phyloP scores from a whole-genome alignment of 2,113 vertebrate species.

The Mungos mungo region DNA sequence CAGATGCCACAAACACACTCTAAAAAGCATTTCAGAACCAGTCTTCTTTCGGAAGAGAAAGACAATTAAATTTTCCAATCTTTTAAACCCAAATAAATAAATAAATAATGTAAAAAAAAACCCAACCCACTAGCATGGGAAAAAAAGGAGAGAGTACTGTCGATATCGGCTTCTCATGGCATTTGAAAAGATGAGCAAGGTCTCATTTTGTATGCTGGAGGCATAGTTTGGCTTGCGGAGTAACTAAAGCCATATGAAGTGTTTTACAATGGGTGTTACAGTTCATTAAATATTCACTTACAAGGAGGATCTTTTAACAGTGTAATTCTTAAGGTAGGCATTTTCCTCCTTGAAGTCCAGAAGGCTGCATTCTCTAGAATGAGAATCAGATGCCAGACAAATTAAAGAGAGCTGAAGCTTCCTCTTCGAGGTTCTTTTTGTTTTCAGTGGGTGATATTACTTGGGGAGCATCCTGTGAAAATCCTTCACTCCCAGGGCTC shows the following conservation, averaged over 20 bases:
- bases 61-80: not conserved
- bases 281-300: slow-evolving; percentile 12
- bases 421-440: not conserved
- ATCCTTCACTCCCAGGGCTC: not conserved
- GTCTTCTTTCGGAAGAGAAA: slow-evolving; percentile 8
- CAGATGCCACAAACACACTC: slow-evolving; percentile 4
- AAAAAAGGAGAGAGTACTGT: not conserved
- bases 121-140: not conserved
- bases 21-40: not conserved
- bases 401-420: not conserved
- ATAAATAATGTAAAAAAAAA: not conserved
- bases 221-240: not conserved
- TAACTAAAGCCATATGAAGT: not conserved
- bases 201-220: not conserved
- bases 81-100: not conserved
- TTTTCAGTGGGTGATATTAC: not conserved
- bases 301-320: not conserved
- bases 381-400: not conserved
- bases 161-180: not conserved
- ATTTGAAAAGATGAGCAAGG: not conserved
- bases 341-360: not conserved
- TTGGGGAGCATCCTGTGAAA: not conserved
- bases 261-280: not conserved
- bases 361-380: not conserved
- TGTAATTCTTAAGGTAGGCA: not conserved